Evolutionary conservation across 1,140 invertebrate genomes (phyloP).

Genomic region (Habropoda laboriosa): DNA sequence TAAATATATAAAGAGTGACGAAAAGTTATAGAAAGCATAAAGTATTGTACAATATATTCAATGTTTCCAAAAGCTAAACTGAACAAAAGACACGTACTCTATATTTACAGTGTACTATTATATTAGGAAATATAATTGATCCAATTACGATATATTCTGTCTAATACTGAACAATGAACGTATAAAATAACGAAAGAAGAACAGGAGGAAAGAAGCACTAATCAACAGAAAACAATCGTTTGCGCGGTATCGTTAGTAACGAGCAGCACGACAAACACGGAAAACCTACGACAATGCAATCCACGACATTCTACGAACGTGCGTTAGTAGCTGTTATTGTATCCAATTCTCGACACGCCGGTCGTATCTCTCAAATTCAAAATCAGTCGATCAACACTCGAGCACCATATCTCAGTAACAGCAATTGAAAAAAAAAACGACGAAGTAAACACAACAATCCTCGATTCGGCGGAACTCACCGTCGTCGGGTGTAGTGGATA

Average conservation of each 20-base stretch:
- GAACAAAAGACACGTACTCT: too few relatives aligned
- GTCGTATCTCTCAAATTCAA: neutral
- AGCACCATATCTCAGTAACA: conserved; percentile 19
- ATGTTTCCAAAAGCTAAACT: too few relatives aligned
- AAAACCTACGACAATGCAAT: conserved; percentile 47
- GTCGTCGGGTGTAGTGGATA: conserved; percentile 77
- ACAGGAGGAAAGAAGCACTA: neutral
- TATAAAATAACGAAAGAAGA: neutral
- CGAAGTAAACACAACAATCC: conserved; percentile 57
- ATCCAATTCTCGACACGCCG: conserved; percentile 9
- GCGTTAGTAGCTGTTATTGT: conserved; percentile 50
- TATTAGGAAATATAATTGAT: neutral
- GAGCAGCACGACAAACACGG: conserved; percentile 39
- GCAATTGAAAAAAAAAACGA: conserved; percentile 49
- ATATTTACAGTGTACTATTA: neutral
- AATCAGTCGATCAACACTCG: conserved; percentile 35
- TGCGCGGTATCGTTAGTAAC: conserved; percentile 53
- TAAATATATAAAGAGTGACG: too few relatives aligned
- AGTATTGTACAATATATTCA: too few relatives aligned
- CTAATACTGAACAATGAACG: too few relatives aligned
- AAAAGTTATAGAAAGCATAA: too few relatives aligned
- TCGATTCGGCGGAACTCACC: conserved; percentile 79
- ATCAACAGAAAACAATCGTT: conserved; percentile 16
- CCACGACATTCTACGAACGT: conserved; percentile 26
- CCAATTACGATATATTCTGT: too few relatives aligned